Conservation (phyloP, 2,888 invertebrate species). For the Nyleta sp. region DNA sequence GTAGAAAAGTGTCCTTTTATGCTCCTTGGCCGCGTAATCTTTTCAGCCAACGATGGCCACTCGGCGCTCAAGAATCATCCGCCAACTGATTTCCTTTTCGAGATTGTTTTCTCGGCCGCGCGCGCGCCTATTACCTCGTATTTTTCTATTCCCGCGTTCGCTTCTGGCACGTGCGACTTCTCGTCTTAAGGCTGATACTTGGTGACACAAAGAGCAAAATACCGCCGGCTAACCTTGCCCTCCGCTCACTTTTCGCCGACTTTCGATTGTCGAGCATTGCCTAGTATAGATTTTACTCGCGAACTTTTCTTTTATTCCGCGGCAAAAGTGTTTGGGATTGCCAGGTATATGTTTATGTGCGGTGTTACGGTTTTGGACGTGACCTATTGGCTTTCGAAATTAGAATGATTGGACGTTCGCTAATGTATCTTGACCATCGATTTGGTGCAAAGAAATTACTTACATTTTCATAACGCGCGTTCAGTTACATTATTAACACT, state of each 20-base stretch:
- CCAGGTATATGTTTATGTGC: too few species aligned
- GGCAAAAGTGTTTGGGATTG: too few species aligned
- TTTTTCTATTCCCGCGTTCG: constrained; percentile 2
- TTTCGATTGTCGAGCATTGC: constrained; percentile 16
- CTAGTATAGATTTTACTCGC: constrained; percentile 18
- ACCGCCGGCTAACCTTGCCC: constrained; percentile 7
- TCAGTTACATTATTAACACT: too few species aligned
- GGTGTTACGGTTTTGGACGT: too few species aligned
- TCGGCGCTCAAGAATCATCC: constrained; percentile 52
- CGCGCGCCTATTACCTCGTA: constrained; percentile 5
- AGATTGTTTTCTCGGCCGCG: constrained; percentile 50
- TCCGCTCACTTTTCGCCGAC: constrained; percentile 11
- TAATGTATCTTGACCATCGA: too few species aligned
- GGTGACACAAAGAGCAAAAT: neutral
- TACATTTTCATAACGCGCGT: too few species aligned
- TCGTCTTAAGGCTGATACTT: neutral
- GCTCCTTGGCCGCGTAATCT: constrained; percentile 59
- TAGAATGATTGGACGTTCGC: too few species aligned
- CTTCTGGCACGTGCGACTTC: neutral
- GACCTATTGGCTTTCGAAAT: too few species aligned
- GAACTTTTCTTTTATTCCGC: constrained; percentile 33
- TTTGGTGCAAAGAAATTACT: too few species aligned
- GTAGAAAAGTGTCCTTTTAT: constrained; percentile 65
- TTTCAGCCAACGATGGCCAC: constrained; percentile 54
- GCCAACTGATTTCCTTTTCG: constrained; percentile 51